Conservation (phyloP, 1,140 invertebrate species). For the Drosophila bipectinata region DNA sequence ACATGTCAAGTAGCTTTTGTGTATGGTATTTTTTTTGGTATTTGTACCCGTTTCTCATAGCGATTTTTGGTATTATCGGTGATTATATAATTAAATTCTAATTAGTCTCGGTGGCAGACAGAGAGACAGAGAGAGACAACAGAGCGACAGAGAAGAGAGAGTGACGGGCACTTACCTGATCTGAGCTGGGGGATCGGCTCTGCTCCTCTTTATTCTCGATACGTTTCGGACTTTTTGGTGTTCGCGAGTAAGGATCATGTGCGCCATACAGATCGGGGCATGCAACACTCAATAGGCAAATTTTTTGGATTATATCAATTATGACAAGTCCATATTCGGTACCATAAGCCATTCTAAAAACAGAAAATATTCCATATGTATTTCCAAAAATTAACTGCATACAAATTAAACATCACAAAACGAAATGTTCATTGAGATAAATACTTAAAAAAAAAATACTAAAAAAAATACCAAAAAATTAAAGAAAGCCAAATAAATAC, state of each 20-base stretch:
- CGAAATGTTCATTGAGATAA: constrained; percentile 3
- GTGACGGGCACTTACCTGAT: constrained; percentile 89
- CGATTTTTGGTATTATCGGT: constrained; percentile 12
- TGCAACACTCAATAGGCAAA: constrained; percentile 93
- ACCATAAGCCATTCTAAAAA: constrained; percentile 95
- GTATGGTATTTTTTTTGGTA: constrained; percentile 2
- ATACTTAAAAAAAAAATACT: constrained; percentile 8
- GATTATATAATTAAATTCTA: constrained; percentile 1
- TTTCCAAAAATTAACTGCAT: constrained; percentile 66
- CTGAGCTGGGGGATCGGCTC: constrained; percentile 93
- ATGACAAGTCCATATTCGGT: constrained; percentile 97
- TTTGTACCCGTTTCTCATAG: constrained; percentile 10
- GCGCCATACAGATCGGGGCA: constrained; percentile 95
- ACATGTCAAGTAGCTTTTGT: background rate
- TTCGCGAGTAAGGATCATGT: constrained; percentile 94
- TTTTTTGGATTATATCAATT: constrained; percentile 96
- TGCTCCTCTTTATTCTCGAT: constrained; percentile 88
- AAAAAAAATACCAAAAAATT: constrained; percentile 6
- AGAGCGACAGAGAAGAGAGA: constrained; percentile 32
- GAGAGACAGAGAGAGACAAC: constrained; percentile 30
- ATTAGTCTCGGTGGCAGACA: constrained; percentile 31
- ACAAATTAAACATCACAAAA: constrained; percentile 50
- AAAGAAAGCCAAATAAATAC: background rate
- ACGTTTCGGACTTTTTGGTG: constrained; percentile 92
- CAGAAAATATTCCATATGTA: constrained; percentile 69